phyloP scores from a whole-genome alignment of 2,113 vertebrate species.

The Lasiurus cinereus region DNA sequence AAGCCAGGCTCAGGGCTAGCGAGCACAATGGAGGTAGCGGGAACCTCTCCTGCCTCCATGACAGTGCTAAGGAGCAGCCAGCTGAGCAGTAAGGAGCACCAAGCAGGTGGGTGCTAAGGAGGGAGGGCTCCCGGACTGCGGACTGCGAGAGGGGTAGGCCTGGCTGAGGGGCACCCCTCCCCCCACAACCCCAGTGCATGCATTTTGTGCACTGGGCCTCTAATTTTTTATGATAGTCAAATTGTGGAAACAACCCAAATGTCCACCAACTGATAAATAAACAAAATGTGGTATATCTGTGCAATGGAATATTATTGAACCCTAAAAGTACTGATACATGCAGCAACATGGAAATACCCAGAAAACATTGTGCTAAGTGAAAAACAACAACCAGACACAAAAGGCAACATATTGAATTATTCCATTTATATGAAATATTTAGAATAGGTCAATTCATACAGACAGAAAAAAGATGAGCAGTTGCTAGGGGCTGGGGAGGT shows the following conservation, averaged over 20 bases:
- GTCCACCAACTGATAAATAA: background rate
- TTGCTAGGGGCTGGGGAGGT: background rate
- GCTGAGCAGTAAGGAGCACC: no score
- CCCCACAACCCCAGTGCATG: no score
- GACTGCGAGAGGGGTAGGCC: no score
- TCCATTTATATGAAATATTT: background rate
- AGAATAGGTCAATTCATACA: background rate
- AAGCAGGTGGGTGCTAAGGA: no score
- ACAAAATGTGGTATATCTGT: background rate
- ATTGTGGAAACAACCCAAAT: background rate
- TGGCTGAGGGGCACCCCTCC: no score
- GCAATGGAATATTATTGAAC: background rate
- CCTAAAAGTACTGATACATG: background rate
- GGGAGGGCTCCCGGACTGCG: no score
- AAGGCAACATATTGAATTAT: background rate
- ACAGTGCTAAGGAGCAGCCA: no score
- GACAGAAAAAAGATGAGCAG: background rate
- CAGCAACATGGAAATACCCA: background rate
- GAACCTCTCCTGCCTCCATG: no score
- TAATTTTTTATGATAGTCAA: background rate
- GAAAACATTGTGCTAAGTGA: background rate
- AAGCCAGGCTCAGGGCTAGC: no score
- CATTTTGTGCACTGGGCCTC: no score
- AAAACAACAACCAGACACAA: background rate
- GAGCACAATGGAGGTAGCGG: no score